phyloP scores from a whole-genome alignment of 2,113 vertebrate genomes.

The human region GRCh38 chr3:16791001-16791500 shows the following conservation, averaged over 20 bases:
- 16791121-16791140: neutral
- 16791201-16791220: neutral
- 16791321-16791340: neutral
- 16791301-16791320: neutral
- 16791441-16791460: neutral
- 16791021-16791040: neutral
- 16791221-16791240: neutral
- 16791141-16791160: neutral
- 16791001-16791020: neutral
- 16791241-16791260: neutral
- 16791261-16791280: neutral
- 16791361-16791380: neutral
- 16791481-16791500: neutral
- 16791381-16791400: neutral
- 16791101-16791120: neutral
- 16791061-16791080: neutral
- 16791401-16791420: neutral
- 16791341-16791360: neutral
- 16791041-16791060: neutral
- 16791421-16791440: neutral
- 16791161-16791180: neutral
- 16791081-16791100: neutral
- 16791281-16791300: neutral
- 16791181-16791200: neutral
- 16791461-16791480: neutral